Conservation (phyloP, 2,888 invertebrate genomes). For the Perdita meconis region DNA sequence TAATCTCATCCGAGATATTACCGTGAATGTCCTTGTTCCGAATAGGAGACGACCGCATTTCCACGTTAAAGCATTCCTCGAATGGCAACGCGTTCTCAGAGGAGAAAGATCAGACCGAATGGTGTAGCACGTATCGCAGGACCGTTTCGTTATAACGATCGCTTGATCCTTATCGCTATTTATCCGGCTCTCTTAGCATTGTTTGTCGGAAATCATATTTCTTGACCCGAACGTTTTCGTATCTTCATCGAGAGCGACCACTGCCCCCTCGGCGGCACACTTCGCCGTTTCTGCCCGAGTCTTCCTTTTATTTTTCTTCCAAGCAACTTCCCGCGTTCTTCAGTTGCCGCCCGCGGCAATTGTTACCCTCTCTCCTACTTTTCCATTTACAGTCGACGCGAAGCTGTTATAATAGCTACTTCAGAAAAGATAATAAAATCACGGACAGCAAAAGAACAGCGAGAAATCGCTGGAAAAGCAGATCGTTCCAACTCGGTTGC, state of each 20-base stretch:
- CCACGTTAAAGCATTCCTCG: conserved; percentile 65
- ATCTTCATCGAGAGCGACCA: conserved; percentile 14
- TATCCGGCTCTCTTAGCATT: conserved; percentile 19
- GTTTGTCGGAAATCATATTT: conserved; percentile 33
- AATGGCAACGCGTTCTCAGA: conserved; percentile 57
- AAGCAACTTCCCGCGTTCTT: not conserved
- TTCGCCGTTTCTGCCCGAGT: not conserved
- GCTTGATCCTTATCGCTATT: conserved; percentile 42
- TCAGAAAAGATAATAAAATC: not conserved
- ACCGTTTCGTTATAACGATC: conserved; percentile 44
- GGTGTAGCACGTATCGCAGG: conserved; percentile 31
- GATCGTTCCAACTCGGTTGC: not conserved
- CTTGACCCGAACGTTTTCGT: not conserved
- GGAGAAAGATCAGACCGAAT: conserved; percentile 54
- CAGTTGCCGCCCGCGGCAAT: conserved; percentile 7
- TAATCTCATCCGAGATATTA: conserved; percentile 73
- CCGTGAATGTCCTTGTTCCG: conserved; percentile 71
- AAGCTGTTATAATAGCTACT: not conserved
- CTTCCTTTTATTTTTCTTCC: not conserved
- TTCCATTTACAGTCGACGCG: not conserved
- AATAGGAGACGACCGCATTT: conserved; percentile 67
- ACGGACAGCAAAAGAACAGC: not conserved
- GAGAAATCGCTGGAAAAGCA: not conserved
- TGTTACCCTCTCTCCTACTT: conserved; percentile 8
- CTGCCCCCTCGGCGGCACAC: not conserved